phyloP scores from a whole-genome alignment of 2,888 invertebrate species.

The Drosophila mimica region DNA sequence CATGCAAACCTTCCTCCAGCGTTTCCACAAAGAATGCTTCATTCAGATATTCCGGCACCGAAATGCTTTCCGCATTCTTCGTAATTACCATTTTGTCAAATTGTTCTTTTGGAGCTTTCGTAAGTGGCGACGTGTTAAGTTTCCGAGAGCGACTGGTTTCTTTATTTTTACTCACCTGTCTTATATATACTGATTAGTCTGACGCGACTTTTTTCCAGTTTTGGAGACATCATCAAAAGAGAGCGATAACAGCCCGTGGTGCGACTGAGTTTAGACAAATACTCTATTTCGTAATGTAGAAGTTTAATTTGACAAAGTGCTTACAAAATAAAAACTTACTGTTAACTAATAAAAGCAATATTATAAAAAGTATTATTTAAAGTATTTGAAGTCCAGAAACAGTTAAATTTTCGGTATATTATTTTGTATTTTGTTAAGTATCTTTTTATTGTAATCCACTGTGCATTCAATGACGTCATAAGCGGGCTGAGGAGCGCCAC shows the following conservation, averaged over 20 bases:
- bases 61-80: constrained; percentile 67
- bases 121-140: constrained; percentile 7
- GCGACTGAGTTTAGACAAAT: neutral
- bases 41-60: constrained; percentile 74
- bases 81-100: constrained; percentile 45
- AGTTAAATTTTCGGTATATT: neutral
- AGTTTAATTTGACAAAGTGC: neutral
- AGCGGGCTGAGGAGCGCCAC: constrained; percentile 5
- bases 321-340: neutral
- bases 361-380: neutral
- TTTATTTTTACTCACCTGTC: neutral
- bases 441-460: neutral
- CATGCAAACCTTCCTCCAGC: constrained; percentile 77
- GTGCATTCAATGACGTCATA: constrained; percentile 24
- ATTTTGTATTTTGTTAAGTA: neutral
- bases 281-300: too few relatives aligned
- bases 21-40: constrained; percentile 75
- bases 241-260: constrained; percentile 1
- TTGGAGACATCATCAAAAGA: neutral
- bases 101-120: neutral
- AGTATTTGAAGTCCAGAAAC: neutral
- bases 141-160: constrained; percentile 23
- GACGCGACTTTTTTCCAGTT: neutral
- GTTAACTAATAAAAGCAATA: neutral
- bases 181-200: constrained; percentile 31